Percentiles rank a stretch among this genome's conserved stretches.
Conservation (phyloP, 2,797 vertebrate genomes). For the Pteropus rufus region DNA sequence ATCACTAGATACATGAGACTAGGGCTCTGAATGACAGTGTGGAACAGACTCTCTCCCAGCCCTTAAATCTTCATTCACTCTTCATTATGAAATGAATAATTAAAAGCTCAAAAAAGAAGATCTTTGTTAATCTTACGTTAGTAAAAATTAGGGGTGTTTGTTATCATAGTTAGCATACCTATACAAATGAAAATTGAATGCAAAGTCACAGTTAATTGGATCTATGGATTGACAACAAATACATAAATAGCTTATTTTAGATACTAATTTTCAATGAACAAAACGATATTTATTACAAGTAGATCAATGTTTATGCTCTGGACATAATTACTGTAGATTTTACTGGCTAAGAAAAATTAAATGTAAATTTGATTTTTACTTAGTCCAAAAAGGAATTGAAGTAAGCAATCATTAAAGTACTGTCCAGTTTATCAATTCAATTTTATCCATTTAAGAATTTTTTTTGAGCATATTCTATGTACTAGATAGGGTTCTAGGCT, state of each 20-base stretch:
- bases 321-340: slow-evolving; percentile 16
- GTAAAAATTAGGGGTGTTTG: not conserved
- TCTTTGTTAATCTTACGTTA: not conserved
- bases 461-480: not conserved
- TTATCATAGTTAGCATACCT: not conserved
- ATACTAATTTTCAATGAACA: slow-evolving; percentile 21
- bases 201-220: not conserved
- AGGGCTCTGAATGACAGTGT: not conserved
- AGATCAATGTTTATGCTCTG: not conserved
- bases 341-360: not conserved
- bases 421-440: not conserved
- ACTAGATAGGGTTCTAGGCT: not conserved
- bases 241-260: not conserved
- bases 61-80: not conserved
- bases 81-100: not conserved
- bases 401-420: not conserved
- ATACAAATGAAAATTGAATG: not conserved
- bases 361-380: slow-evolving; percentile 31
- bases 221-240: not conserved
- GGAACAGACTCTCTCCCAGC: accelerated
- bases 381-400: not conserved
- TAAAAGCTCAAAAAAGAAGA: not conserved
- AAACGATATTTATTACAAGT: not conserved
- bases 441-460: not conserved
- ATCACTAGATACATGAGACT: not conserved